A percentile compares a stretch with the other conserved stretches of the same genome.
phyloP scores from a whole-genome alignment of 2,113 vertebrate genomes.

The Myrmophylax atrothorax region DNA sequence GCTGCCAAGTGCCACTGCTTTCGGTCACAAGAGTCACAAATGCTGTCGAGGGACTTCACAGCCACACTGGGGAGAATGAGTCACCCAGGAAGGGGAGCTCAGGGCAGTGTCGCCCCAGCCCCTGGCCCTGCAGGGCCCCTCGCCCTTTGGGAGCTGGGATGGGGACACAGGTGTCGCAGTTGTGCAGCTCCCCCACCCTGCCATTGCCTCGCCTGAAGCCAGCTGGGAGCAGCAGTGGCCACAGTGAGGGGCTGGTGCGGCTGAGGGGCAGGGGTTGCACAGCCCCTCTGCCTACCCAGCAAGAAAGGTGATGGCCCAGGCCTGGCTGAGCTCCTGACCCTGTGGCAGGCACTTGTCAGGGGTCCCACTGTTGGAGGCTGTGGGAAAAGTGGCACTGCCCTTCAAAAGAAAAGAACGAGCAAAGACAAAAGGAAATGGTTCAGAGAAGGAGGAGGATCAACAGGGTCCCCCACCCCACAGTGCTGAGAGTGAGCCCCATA shows the following conservation, averaged over 20 bases:
- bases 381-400: background rate
- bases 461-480: background rate
- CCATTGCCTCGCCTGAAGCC: background rate
- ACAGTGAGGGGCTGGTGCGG: fast-evolving
- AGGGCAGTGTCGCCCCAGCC: background rate
- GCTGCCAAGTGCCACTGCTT: background rate
- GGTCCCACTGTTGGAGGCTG: background rate
- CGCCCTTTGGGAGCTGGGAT: background rate
- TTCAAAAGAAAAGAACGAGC: background rate
- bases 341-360: background rate
- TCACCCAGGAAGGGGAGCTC: slow-evolving; percentile 41
- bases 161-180: fast-evolving
- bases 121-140: background rate
- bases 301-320: fast-evolving
- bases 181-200: background rate
- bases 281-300: background rate
- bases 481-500: background rate
- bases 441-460: background rate
- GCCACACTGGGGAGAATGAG: slow-evolving; percentile 36
- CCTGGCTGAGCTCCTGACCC: background rate
- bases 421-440: slow-evolving; percentile 33
- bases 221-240: background rate
- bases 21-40: background rate
- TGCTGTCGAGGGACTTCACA: slow-evolving; percentile 54
- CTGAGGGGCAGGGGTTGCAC: background rate